Evolutionary conservation across 2,113 vertebrate genomes (phyloP), one percentile per base, ranked within the genome.

Genomic region (Gallinago media): DNA sequence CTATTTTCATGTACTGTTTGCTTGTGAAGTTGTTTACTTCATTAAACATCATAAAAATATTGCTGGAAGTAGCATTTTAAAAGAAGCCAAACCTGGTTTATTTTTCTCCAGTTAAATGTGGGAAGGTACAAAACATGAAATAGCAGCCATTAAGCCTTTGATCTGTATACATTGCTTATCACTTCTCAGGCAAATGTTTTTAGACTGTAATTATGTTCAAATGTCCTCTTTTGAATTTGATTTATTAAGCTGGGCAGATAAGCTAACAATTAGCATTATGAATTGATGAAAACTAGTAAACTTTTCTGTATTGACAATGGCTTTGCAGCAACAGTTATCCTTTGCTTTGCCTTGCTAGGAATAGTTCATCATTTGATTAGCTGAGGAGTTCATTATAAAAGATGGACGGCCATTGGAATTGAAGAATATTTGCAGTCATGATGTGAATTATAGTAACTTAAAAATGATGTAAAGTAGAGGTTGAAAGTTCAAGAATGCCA

Each of bases 401-500:
- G 61, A 71, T 74, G 61, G 34, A 67, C 16, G 0, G 11, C 44
- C 38, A 5, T 59, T 92, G 52, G 38, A 76, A 89, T 61, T 2
- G 38, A 87, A 88, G 73, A 88, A 79, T 94, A 93, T 77, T 94
- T 93, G n/a, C 67, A 84, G 85, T 79, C 85, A 81, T 78, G 34
- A 92, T 86, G 44, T 91, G 83, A 95, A 68, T 93, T 93, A 74
- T 50, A 88, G 82, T 83, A 88, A 85, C 67, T 95, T 63, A 38
- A 91, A 91, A 94, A 92, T 76, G 21, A 85, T 79, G n/a, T 83
- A 88, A 93, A 88, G 34, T 66, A 61, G 74, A 95, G 88, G 87
- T 89, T 96, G 96, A 92, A 94, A 94, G 96, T 96, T 97, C 93
- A 94, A 62, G 83, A 93, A 95, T 92, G 85, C 84, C 66, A 82